Evolutionary conservation across 2,113 vertebrate species (phyloP), one percentile per base, ranked within the genome.

Genomic region (Brienomyrus brachyistius): DNA sequence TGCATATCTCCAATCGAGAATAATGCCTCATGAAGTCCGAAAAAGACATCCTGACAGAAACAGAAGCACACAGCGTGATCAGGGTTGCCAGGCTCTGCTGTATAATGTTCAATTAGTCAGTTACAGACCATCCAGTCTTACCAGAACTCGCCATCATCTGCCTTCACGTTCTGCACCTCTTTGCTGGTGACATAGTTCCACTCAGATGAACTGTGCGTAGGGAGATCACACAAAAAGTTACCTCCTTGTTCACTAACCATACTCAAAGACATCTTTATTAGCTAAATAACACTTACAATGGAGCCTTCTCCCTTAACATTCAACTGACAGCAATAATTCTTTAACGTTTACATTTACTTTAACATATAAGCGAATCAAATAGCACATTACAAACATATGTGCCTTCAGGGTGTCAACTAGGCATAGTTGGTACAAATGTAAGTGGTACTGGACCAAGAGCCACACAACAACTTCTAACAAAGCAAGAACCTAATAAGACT

Each of bases 141-240:
- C 97, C 97, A 97, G 90, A 97, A 97, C 23, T 97, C 97, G 21
- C 97, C 97, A 8, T 97, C 97, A 47, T 97, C 96, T 0, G 95
- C 95, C 47, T 93, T 94, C 21, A 92, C 92, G n/a, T 93, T 96
- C 84, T 96, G 95, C 43, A 92, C 93, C 35, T 93, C 92, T 7
- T 90, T 88, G 0, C 95, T 94, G 92, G 95, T 95, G 9, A 97
- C 88, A 0, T 92, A 92, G 43, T 92, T 96, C 97, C 97, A 97
- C 92, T 95, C 96, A 6, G 94, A 92, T 89, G 96, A 97, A 91
- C 97, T 97, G 93, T 52, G 13, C 47, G 17, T 6, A 86, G 48
- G 13, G 13, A 86, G 51, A 52, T 27, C 47, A 52, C 62, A 52
- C 19, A 85, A 51, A 50, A 85, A 21, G 45, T 47, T 23, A 85